Percentiles rank a stretch among this genome's conserved stretches.
Conservation (phyloP, 1,140 invertebrate genomes). For the Leptinotarsa lineolata region DNA sequence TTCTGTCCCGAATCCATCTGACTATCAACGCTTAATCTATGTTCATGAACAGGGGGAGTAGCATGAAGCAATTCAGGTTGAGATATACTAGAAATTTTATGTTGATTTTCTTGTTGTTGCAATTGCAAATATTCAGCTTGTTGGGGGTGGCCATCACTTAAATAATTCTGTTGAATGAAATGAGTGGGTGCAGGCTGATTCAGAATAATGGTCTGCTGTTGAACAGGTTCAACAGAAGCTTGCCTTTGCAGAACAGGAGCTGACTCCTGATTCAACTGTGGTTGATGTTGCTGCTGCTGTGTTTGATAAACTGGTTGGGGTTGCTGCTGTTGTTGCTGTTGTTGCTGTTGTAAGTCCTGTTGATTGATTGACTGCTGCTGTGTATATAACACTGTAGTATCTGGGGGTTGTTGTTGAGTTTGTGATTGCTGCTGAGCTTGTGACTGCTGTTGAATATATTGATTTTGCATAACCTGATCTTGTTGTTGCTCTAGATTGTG, state of each 20-base stretch:
- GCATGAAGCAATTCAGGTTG: slow-evolving; percentile 51
- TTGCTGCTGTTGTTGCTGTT: slow-evolving; percentile 50
- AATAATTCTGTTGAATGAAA: slow-evolving; percentile 48
- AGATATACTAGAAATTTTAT: slow-evolving; percentile 42
- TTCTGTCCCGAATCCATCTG: slow-evolving; percentile 46
- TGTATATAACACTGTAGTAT: slow-evolving; percentile 50
- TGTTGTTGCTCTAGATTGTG: slow-evolving; percentile 56
- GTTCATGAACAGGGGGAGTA: slow-evolving; percentile 39
- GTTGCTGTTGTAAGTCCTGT: slow-evolving; percentile 34
- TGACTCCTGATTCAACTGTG: slow-evolving; percentile 51
- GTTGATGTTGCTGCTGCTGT: slow-evolving; percentile 53
- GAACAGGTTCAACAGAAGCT: slow-evolving; percentile 46
- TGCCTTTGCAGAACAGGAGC: slow-evolving; percentile 44
- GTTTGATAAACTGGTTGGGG: slow-evolving; percentile 45
- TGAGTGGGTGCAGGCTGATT: slow-evolving; percentile 45
- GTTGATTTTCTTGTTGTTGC: slow-evolving; percentile 30
- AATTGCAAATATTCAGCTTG: slow-evolving; percentile 49
- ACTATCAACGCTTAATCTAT: slow-evolving; percentile 51
- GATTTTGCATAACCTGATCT: slow-evolving; percentile 49
- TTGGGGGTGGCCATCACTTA: slow-evolving; percentile 43
- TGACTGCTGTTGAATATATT: slow-evolving; percentile 47
- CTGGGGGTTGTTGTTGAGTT: slow-evolving; percentile 47
- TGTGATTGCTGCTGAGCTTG: slow-evolving; percentile 50
- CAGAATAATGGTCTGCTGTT: slow-evolving; percentile 49
- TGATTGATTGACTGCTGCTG: slow-evolving; percentile 45